These are phyloP conservation scores for Octopus sinensis DNA, from an alignment of 1,140 invertebrate species.

Conservation along the genomic window DNA sequence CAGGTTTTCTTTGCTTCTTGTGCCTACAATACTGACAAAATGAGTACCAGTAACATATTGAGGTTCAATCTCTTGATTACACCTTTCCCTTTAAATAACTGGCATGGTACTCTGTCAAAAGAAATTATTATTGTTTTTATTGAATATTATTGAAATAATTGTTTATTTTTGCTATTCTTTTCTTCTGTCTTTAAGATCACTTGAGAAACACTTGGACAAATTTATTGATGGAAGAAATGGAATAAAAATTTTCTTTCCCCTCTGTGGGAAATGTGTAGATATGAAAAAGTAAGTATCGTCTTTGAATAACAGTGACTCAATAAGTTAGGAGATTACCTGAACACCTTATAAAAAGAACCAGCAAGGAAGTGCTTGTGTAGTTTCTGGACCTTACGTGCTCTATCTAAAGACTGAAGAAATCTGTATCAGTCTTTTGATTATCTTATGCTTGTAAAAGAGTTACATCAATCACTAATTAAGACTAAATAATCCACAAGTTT, in stretches of 20 bases:
- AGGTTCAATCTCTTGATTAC: neutral
- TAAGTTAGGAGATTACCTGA: neutral
- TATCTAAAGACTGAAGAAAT: neutral
- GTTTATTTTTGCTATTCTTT: neutral
- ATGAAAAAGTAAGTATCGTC: constrained; percentile 29
- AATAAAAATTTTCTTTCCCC: constrained; percentile 28
- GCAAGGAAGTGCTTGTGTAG: neutral
- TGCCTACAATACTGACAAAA: too few relatives aligned
- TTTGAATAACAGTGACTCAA: neutral
- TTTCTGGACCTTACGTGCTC: neutral
- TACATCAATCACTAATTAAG: too few relatives aligned
- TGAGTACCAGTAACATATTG: neutral
- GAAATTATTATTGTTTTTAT: neutral
- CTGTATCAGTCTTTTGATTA: neutral
- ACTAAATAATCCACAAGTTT: too few relatives aligned
- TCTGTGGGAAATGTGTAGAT: constrained; percentile 35
- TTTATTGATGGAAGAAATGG: constrained; percentile 23
- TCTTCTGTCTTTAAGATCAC: neutral
- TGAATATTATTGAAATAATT: neutral
- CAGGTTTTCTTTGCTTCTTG: too few relatives aligned
- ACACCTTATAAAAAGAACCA: neutral
- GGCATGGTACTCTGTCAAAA: neutral
- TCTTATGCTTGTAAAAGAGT: neutral
- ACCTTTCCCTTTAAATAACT: neutral
- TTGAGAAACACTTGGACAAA: constrained; percentile 29